Percentiles rank a stretch among this genome's conserved stretches.
Conservation (phyloP, 2,113 vertebrate genomes). For the Pterocles orientalis region DNA sequence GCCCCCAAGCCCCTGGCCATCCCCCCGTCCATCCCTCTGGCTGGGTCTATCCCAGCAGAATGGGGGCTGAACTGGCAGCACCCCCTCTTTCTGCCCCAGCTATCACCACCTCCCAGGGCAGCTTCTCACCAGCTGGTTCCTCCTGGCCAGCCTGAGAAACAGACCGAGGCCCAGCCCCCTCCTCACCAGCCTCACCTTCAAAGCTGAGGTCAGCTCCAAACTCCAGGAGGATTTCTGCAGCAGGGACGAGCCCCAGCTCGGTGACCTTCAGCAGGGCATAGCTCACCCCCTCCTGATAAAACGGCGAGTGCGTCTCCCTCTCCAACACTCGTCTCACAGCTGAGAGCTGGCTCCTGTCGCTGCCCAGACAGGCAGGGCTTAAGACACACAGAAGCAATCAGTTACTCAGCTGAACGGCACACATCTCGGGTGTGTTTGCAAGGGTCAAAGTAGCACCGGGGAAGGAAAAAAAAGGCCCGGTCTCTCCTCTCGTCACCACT, state of each 20-base stretch:
- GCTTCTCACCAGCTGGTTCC: not conserved
- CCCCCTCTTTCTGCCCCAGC: not conserved
- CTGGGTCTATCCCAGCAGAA: not conserved
- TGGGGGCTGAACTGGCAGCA: not conserved
- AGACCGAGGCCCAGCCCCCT: not conserved
- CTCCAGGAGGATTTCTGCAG: constrained; percentile 82
- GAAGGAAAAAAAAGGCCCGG: not conserved
- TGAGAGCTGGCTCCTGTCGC: constrained; percentile 51
- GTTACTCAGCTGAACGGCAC: not conserved
- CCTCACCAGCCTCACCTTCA: constrained; percentile 77
- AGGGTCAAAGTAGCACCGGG: not conserved
- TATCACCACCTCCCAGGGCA: no score
- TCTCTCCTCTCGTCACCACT: not conserved
- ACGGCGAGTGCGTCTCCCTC: constrained; percentile 83
- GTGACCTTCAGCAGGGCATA: constrained; percentile 89
- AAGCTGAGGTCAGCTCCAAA: constrained; percentile 88
- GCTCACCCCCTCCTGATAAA: constrained; percentile 89
- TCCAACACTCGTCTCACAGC: constrained; percentile 83
- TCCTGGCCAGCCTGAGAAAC: not conserved
- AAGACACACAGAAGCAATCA: not conserved
- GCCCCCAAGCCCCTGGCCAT: not conserved
- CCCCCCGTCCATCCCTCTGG: not conserved
- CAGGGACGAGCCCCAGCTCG: constrained; percentile 78
- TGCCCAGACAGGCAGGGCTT: constrained; percentile 57
- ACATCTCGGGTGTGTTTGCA: fast-evolving